Evolutionary conservation across 1,140 invertebrate genomes (phyloP).

Genomic region (Drosophila ironensis): DNA sequence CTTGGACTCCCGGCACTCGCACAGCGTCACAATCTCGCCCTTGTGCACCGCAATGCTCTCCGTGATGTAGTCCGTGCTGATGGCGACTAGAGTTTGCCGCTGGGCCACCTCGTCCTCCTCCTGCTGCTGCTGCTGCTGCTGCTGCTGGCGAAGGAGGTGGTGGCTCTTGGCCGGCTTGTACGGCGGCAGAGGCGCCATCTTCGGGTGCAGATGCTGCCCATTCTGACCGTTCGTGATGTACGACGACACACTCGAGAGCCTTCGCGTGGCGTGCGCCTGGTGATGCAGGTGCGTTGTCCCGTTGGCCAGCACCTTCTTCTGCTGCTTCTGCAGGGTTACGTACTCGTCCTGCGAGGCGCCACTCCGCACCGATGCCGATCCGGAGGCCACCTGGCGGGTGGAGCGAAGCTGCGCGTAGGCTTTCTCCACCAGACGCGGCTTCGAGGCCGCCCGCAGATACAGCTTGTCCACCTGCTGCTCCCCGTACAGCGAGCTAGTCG

Average conservation of each 20-base stretch:
- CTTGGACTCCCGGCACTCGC: slow-evolving; percentile 83
- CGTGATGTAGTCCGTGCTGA: slow-evolving; percentile 86
- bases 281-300: slow-evolving; percentile 22
- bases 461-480: slow-evolving; percentile 86
- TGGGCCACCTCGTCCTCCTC: slow-evolving; percentile 21
- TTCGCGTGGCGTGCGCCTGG: slow-evolving; percentile 29
- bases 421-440: slow-evolving; percentile 76
- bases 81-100: slow-evolving; percentile 86
- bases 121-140: slow-evolving; percentile 13
- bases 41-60: slow-evolving; percentile 86
- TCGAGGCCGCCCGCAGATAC: slow-evolving; percentile 83
- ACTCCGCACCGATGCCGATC: slow-evolving; percentile 50
- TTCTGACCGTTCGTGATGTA: slow-evolving; percentile 78
- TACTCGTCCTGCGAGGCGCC: slow-evolving; percentile 72
- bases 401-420: slow-evolving; percentile 77
- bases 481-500: slow-evolving; percentile 56
- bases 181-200: slow-evolving; percentile 25
- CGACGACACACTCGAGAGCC: slow-evolving; percentile 63
- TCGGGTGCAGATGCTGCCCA: slow-evolving; percentile 78
- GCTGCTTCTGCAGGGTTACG: slow-evolving; percentile 68
- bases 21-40: slow-evolving; percentile 88
- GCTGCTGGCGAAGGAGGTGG: slow-evolving; percentile 25
- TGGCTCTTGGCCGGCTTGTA: slow-evolving; percentile 25
- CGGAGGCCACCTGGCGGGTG: slow-evolving; percentile 58
- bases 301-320: slow-evolving; percentile 38